Conservation (phyloP, 1,140 invertebrate genomes). For the Scylla paramamosain region DNA sequence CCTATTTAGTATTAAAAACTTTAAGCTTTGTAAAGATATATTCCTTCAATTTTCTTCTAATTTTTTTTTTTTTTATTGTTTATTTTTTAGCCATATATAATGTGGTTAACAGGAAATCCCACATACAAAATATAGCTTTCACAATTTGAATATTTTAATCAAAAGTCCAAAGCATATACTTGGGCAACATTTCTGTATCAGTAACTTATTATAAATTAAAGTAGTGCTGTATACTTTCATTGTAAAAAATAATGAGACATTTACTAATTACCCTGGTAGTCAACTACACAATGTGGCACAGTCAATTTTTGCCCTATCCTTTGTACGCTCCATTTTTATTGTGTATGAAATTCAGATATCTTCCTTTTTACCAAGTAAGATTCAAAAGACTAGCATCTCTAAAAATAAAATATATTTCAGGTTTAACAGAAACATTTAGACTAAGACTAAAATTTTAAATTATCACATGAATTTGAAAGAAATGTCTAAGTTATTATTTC, state of each 20-base stretch:
- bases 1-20: slow-evolving; percentile 33
- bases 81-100: background rate
- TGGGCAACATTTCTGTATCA: background rate
- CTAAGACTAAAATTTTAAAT: no score
- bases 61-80: background rate
- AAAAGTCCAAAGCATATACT: background rate
- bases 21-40: slow-evolving; percentile 57
- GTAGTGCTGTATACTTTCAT: background rate
- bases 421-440: no score
- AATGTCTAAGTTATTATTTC: no score
- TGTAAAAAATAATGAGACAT: background rate
- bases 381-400: no score
- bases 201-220: background rate
- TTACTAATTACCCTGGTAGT: background rate
- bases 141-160: background rate
- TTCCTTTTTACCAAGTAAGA: no score
- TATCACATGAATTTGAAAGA: no score
- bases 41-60: slow-evolving; percentile 60
- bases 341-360: background rate
- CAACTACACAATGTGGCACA: background rate
- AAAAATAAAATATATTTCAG: no score
- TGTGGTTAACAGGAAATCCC: background rate
- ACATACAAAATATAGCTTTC: slow-evolving; percentile 40
- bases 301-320: background rate
- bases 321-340: background rate